Evolutionary conservation across 1,140 invertebrate species (phyloP), one percentile per base, ranked within the genome.

Genomic region (Zaprionus lachaisei): DNA sequence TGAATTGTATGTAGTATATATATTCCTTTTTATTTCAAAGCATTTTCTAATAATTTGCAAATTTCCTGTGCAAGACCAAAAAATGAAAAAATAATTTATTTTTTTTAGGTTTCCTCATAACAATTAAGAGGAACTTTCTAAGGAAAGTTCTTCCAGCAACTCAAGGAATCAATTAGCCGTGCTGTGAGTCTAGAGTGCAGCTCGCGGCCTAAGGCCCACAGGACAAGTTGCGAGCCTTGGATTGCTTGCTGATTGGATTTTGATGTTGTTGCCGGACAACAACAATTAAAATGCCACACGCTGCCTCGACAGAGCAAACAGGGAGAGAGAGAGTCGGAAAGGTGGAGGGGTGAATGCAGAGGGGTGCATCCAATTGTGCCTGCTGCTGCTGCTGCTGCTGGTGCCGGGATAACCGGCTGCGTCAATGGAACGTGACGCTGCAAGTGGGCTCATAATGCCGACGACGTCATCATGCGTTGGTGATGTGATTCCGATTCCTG

Each of bases 401-500:
- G 31, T 34, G 31, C 31, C 31, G 31, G 31, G 31, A 34, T 34
- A 34, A 22, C 15, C 1, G 54, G 28, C 54, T 71, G 67, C 57
- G 34, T 49, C 54, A 57, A 58, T 72, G 85, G 66, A 84, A 89
- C 84, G 84, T 89, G 84, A 73, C 79, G 71, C 5, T 90, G 84
- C 84, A 89, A 90, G 54, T 62, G 54, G 14, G 20, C 74, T 77
- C 80, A 87, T 87, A 87, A 87, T 77, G 83, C 65, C 61, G 41
- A 34, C 54, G 54, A 63, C 44, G 62, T 38, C 37, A 51, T 51
- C 41, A 47, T 7, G 20, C 47, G 20, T 12, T 51, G 47, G 38
- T n/a, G 38, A 41, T 41, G 38, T 15, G 14, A 41, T 41, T n/a
- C 15, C 47, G 37, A 38, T 38, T 1, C 2, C 15, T 9, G 7